These are phyloP conservation scores for Halyomorpha halys DNA, from an alignment of 1,140 invertebrate genomes.

Conservation along the genomic window DNA sequence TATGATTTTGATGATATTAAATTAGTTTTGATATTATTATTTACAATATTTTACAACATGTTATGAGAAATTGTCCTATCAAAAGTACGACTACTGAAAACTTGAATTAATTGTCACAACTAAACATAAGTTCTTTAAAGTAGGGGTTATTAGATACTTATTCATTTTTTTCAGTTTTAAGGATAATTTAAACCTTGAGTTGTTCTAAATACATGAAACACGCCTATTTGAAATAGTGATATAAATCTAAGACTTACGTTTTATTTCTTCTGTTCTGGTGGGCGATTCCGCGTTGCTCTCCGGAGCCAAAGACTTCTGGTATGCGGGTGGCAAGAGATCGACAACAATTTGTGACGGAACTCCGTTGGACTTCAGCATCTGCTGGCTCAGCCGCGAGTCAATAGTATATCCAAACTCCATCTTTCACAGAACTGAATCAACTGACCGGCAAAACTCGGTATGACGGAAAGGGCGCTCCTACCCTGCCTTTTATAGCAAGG, in stretches of 20 bases:
- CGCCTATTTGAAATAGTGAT: neutral
- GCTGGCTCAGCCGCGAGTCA: constrained; percentile 12
- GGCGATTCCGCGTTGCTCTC: constrained; percentile 5
- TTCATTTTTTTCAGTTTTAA: too few species aligned
- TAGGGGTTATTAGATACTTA: too few species aligned
- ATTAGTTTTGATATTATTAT: too few species aligned
- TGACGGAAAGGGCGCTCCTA: neutral
- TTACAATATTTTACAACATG: too few species aligned
- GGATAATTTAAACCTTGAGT: too few species aligned
- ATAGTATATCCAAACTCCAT: neutral
- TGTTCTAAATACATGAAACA: too few species aligned
- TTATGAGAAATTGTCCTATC: too few species aligned
- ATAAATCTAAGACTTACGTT: constrained; percentile 19
- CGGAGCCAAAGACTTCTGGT: constrained; percentile 6
- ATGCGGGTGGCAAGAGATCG: constrained; percentile 19
- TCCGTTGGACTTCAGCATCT: constrained; percentile 21
- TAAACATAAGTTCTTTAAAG: too few species aligned
- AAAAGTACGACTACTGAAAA: too few species aligned
- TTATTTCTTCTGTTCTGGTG: constrained; percentile 22
- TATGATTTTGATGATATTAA: too few species aligned
- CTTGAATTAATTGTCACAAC: too few species aligned
- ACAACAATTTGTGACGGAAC: constrained; percentile 24
- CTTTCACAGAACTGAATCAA: neutral
- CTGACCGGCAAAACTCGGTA: neutral
- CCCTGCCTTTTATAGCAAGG: neutral